phyloP scores from a whole-genome alignment of 2,113 vertebrate species.

The Indri indri region DNA sequence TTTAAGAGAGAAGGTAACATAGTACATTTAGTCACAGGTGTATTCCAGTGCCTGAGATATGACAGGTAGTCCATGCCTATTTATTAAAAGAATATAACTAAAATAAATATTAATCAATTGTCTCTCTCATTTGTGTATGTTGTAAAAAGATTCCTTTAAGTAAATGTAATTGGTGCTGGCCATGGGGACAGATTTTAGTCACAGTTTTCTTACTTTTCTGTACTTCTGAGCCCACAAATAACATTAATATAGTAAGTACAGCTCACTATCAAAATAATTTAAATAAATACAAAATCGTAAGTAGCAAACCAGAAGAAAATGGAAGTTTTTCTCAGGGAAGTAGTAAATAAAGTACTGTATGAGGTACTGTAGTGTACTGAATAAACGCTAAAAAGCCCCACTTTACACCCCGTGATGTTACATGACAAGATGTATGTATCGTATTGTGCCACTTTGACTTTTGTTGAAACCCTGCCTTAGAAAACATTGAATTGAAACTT shows the following conservation, averaged over 20 bases:
- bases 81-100: background rate
- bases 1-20: background rate
- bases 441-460: background rate
- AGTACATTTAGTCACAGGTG: background rate
- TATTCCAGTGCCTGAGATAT: background rate
- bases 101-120: background rate
- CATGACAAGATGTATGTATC: rapidly evolving
- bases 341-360: background rate
- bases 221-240: background rate
- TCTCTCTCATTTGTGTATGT: background rate
- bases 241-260: background rate
- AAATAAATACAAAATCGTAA: background rate
- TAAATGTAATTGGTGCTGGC: background rate
- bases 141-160: background rate
- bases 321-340: background rate
- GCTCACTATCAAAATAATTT: background rate
- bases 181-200: background rate
- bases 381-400: background rate
- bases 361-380: background rate
- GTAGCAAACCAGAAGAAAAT: background rate
- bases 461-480: background rate
- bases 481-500: background rate
- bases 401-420: background rate
- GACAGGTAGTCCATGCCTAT: background rate
- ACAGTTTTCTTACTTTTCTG: background rate